Base-by-base conservation (phyloP, 2,113 vertebrate genomes). In the Tringa solitaria region DNA sequence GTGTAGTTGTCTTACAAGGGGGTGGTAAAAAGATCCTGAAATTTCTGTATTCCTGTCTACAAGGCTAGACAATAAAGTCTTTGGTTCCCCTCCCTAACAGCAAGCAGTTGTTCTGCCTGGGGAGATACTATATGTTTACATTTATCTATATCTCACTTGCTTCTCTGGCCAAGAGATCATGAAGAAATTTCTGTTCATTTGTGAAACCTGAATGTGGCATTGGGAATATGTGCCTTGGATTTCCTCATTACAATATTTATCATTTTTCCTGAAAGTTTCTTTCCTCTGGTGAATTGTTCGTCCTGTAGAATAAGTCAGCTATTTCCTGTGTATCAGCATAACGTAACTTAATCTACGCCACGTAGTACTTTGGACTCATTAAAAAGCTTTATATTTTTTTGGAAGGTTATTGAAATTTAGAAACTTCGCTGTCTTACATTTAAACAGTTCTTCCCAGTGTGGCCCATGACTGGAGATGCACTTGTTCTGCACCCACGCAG, bases 221-320 rank as follows among this genome's bases (percentile, higher is more conserved):
- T 96, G 91, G 89, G 91, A 92, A 50, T 93, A 87, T 84, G 86
- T 92, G 83, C 93, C 87, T 96, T 17, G 22, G 89, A 96, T 94
- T 96, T 95, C 89, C 94, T 95, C 91, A 82, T 96, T 94, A 91
- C 84, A 95, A 45, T 95, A 91, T 94, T 95, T 96, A 95, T 96
- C 91, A 94, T 97, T 96, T 96, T 96, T 82, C 84, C 84, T 96
- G 93, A 89, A 94, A 91, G 94, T 96, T 95, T 27, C 93, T 97
- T 96, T 96, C 89, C 94, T 95, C 95, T 94, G 80, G 93, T 93
- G 93, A 60, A 87, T 95, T 96, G 94, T 96, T 94, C 91, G 89
- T 97, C 95, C 95, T 96, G 89, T 82, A 93, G 84, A 95, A 89
- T 92, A 92, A 95, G 89, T 92, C 91, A 94, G 95, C 80, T 82